A percentile compares a stretch with the other conserved stretches of the same genome.
phyloP scores from a whole-genome alignment of 2,888 invertebrate species.

The Pseudoips prasinana region DNA sequence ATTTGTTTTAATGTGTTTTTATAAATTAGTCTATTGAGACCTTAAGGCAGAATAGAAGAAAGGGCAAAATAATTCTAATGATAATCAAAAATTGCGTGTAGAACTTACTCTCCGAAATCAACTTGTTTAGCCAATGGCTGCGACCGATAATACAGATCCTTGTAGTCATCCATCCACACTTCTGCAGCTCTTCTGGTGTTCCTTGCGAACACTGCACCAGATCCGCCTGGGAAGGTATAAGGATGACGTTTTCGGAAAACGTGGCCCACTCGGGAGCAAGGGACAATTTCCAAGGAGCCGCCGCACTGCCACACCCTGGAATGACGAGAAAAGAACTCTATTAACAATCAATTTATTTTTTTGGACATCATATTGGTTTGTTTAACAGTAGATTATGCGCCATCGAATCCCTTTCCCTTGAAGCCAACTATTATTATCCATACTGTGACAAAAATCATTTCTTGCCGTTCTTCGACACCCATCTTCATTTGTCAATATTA shows the following conservation, averaged over 20 bases:
- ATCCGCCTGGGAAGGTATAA: constrained; percentile 98
- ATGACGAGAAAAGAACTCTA: constrained; percentile 7
- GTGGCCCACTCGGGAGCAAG: constrained; percentile 97
- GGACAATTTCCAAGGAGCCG: constrained; percentile 97
- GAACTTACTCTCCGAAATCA: constrained; percentile 93
- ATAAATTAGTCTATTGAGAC: too few species aligned
- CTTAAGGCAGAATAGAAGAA: too few species aligned
- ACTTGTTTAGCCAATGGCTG: constrained; percentile 95
- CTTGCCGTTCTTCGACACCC: too few species aligned
- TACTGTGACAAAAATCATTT: too few species aligned
- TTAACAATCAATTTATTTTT: not conserved
- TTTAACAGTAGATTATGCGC: too few species aligned
- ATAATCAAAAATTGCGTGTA: too few species aligned
- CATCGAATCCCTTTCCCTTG: too few species aligned
- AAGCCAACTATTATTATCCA: too few species aligned
- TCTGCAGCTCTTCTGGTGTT: constrained; percentile 98
- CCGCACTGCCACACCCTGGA: constrained; percentile 98
- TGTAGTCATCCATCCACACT: constrained; percentile 99
- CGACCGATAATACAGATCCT: constrained; percentile 96
- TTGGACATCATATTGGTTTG: too few species aligned
- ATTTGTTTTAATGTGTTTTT: too few species aligned
- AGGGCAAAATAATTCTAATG: too few species aligned
- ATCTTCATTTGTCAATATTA: too few species aligned
- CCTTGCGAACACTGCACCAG: constrained; percentile 97
- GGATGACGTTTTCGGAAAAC: constrained; percentile 98